These are phyloP conservation scores for Coenonympha glycerion DNA, from an alignment of 2,888 invertebrate genomes.

Conservation along the genomic window DNA sequence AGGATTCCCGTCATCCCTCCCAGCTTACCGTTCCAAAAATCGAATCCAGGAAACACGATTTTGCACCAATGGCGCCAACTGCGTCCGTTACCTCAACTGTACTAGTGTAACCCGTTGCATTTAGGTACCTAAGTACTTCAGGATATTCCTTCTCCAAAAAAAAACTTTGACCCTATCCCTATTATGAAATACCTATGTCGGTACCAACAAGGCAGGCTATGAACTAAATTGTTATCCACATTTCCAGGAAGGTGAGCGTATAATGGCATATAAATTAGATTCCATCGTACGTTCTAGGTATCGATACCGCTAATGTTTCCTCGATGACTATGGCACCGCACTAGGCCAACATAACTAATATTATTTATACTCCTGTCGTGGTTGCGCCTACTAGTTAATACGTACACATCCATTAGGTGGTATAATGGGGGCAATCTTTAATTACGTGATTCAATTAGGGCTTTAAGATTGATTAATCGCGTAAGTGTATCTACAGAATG, in stretches of 20 bases:
- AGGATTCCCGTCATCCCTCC: too few species aligned
- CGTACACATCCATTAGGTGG: slow-evolving; percentile 6
- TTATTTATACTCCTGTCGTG: not conserved
- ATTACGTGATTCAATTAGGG: slow-evolving; percentile 4
- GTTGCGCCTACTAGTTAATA: not conserved
- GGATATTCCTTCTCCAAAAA: too few species aligned
- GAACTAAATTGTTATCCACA: not conserved
- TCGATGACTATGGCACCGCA: not conserved
- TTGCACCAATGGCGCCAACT: too few species aligned
- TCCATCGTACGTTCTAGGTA: not conserved
- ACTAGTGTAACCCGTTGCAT: too few species aligned
- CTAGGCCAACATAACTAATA: not conserved
- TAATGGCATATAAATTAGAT: slow-evolving; percentile 7
- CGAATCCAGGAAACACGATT: too few species aligned
- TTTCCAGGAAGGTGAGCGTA: not conserved
- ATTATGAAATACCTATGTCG: too few species aligned
- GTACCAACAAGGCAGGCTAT: too few species aligned
- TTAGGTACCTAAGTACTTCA: too few species aligned
- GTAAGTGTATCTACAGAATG: too few species aligned
- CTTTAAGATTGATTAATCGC: not conserved
- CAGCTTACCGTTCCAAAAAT: too few species aligned
- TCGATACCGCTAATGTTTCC: slow-evolving; percentile 5
- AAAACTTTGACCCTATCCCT: too few species aligned
- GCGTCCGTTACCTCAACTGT: too few species aligned
- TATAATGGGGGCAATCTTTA: not conserved